Evolutionary conservation across 1,140 invertebrate genomes (phyloP).

Genomic region (Condylostylus longicornis): DNA sequence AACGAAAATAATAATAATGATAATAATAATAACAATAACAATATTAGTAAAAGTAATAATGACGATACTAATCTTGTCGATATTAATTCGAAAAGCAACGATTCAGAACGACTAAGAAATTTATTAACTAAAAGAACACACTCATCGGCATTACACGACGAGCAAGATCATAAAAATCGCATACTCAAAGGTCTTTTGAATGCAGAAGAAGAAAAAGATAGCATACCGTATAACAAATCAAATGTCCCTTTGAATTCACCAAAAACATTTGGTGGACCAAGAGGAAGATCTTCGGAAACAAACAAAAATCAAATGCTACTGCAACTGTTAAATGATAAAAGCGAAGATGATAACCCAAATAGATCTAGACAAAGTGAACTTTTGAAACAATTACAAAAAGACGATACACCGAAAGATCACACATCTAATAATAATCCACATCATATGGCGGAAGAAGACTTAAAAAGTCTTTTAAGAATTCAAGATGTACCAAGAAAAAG

Average conservation of each 20-base stretch:
- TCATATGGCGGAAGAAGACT: slow-evolving; percentile 29
- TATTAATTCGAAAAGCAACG: slow-evolving; percentile 18
- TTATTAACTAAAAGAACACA: slow-evolving; percentile 44
- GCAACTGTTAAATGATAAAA: slow-evolving; percentile 71
- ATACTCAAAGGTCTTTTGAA: slow-evolving; percentile 46
- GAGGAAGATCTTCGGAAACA: slow-evolving; percentile 19
- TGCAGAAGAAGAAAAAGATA: slow-evolving; percentile 66
- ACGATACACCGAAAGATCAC: slow-evolving; percentile 22
- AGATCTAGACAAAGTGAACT: slow-evolving; percentile 60
- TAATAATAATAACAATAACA: slow-evolving; percentile 12
- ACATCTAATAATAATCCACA: slow-evolving; percentile 9
- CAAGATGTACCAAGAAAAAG: slow-evolving; percentile 46
- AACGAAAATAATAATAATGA: slow-evolving; percentile 4
- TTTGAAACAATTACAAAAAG: slow-evolving; percentile 62
- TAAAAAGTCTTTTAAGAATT: slow-evolving; percentile 34
- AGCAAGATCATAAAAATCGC: slow-evolving; percentile 32
- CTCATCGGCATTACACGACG: slow-evolving; percentile 15
- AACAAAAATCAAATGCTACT: slow-evolving; percentile 2
- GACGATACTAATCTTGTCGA: too few relatives aligned
- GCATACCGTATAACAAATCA: slow-evolving; percentile 8
- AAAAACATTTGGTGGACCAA: slow-evolving; percentile 1
- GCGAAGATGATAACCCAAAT: slow-evolving; percentile 60
- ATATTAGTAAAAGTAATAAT: slow-evolving; percentile 3
- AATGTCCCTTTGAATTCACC: too few relatives aligned
- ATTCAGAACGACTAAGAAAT: slow-evolving; percentile 49